Evolutionary conservation across 2,797 vertebrate genomes (phyloP).

Genomic region (Synanceia verrucosa): DNA sequence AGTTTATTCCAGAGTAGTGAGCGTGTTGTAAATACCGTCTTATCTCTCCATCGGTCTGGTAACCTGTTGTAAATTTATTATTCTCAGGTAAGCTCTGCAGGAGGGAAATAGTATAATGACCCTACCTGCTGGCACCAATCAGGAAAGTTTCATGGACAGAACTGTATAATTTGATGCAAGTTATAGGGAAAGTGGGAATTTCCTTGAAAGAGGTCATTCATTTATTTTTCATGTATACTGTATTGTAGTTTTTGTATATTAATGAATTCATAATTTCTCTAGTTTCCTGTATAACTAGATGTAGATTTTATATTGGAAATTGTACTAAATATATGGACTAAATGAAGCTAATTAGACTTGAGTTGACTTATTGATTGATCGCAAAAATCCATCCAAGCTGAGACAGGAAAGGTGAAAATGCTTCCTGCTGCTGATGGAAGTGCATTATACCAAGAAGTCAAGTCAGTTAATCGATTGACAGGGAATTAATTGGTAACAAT

Average conservation of each 20-base stretch:
- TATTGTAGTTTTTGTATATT: background rate
- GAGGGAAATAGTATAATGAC: slow-evolving; percentile 16
- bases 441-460: background rate
- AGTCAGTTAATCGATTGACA: background rate
- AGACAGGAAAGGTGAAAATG: background rate
- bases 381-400: background rate
- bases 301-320: background rate
- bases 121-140: background rate
- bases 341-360: background rate
- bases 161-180: background rate
- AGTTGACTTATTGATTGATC: background rate
- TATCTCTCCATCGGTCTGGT: slow-evolving; percentile 66
- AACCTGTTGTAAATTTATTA: slow-evolving; percentile 60
- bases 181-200: background rate
- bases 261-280: background rate
- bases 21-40: slow-evolving; percentile 67
- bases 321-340: background rate
- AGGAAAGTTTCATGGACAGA: background rate
- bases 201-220: background rate
- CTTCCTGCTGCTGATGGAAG: background rate
- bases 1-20: slow-evolving; percentile 33
- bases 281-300: background rate
- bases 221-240: background rate
- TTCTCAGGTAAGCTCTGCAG: slow-evolving; percentile 54
- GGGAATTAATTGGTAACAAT: background rate